phyloP scores from a whole-genome alignment of 2,113 vertebrate genomes.

The Syngnathus scovelli region DNA sequence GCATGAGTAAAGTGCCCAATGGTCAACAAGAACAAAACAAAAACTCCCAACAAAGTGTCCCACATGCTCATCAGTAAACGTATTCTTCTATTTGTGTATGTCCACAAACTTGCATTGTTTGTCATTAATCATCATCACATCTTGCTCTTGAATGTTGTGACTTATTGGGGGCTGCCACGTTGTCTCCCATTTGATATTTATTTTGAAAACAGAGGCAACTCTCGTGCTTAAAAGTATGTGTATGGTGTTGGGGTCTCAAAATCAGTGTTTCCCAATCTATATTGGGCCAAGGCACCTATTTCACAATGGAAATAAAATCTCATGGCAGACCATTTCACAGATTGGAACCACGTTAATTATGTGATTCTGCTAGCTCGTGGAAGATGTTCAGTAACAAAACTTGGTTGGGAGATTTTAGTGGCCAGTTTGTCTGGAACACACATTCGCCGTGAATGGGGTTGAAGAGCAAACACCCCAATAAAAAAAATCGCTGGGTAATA shows the following conservation, averaged over 20 bases:
- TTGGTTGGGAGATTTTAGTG: too few species aligned
- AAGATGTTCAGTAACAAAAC: too few species aligned
- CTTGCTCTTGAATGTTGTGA: neutral
- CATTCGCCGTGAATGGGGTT: neutral
- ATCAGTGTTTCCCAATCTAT: too few species aligned
- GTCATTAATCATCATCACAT: neutral
- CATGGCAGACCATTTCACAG: too few species aligned
- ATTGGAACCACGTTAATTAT: too few species aligned
- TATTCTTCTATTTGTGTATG: neutral
- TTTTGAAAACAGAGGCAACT: neutral
- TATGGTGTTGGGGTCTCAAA: too few species aligned
- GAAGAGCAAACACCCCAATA: neutral
- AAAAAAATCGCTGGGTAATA: neutral
- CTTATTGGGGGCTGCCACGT: neutral
- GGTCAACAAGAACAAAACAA: neutral
- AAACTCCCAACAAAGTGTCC: neutral
- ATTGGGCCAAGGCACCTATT: too few species aligned
- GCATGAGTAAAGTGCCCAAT: neutral
- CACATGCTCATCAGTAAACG: neutral
- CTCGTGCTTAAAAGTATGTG: neutral
- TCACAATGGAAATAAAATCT: too few species aligned
- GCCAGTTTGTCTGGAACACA: neutral
- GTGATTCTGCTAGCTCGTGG: too few species aligned
- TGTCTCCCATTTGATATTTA: neutral
- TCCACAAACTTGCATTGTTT: neutral